A percentile compares a stretch with the other conserved stretches of the same genome.
Evolutionary conservation across 1,140 invertebrate species (phyloP).

Genomic region (Dendroctonus ponderosae): DNA sequence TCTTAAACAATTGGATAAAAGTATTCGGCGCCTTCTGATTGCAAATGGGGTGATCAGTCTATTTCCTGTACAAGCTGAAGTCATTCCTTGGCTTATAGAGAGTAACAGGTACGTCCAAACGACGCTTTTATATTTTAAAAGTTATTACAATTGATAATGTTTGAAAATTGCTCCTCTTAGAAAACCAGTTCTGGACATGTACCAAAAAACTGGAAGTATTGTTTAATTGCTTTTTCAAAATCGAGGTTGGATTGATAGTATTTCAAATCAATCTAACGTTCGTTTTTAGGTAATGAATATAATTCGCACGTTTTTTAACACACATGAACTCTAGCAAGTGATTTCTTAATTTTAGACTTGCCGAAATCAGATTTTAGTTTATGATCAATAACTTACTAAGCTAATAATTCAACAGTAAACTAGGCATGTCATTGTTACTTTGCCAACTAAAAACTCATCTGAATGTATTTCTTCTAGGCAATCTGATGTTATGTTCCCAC

Average conservation of each 20-base stretch:
- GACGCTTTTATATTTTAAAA: neutral
- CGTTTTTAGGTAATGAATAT: too few species aligned
- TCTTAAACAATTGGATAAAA: constrained; percentile 59
- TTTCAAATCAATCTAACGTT: too few species aligned
- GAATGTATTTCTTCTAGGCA: constrained; percentile 49
- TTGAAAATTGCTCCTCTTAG: neutral
- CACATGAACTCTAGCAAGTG: too few species aligned
- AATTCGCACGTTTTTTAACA: too few species aligned
- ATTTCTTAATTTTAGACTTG: too few species aligned
- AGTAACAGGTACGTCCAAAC: constrained; percentile 17
- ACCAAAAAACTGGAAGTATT: neutral
- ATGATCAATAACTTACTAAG: neutral
- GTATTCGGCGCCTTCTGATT: constrained; percentile 64
- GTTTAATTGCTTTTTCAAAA: neutral
- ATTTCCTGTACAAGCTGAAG: constrained; percentile 83
- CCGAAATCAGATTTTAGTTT: neutral
- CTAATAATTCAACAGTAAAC: too few species aligned
- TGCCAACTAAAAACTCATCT: constrained; percentile 48
- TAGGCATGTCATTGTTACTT: constrained; percentile 3
- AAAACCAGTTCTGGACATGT: neutral
- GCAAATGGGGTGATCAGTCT: constrained; percentile 74
- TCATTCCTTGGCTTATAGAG: constrained; percentile 77
- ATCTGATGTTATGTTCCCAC: constrained; percentile 63
- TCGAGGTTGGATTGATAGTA: too few species aligned
- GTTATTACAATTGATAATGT: neutral